Evolutionary conservation across 2,888 invertebrate species (phyloP).

Genomic region (Andrena camellia): DNA sequence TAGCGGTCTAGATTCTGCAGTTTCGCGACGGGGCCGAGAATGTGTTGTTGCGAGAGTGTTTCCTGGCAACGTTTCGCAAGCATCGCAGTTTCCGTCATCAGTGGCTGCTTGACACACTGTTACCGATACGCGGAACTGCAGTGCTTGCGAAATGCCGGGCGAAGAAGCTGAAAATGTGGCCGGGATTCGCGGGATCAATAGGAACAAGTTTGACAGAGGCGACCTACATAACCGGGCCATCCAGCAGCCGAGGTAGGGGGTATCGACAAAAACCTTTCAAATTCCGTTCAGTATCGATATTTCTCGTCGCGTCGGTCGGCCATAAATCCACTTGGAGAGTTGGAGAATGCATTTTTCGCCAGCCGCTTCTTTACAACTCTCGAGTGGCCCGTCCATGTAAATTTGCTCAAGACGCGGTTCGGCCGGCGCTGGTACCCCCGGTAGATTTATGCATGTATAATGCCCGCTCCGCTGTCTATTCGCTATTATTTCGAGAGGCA

Average conservation of each 20-base stretch:
- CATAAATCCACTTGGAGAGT: background rate
- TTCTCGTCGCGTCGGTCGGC: background rate
- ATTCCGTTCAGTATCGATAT: background rate
- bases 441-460: constrained; percentile 65
- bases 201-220: constrained; percentile 25
- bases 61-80: constrained; percentile 45
- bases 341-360: constrained; percentile 3
- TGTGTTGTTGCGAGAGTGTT: constrained; percentile 5
- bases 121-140: constrained; percentile 38
- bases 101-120: constrained; percentile 53
- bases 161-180: constrained; percentile 31
- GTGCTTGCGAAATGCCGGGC: constrained; percentile 45
- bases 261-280: constrained; percentile 4
- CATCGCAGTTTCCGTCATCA: constrained; percentile 44
- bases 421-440: constrained; percentile 14
- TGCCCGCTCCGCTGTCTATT: constrained; percentile 53
- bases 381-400: constrained; percentile 25
- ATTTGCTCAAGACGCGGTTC: constrained; percentile 38
- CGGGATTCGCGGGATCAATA: constrained; percentile 25
- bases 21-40: background rate
- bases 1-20: constrained; percentile 1
- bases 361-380: background rate
- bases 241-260: constrained; percentile 2
- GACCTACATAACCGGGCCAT: constrained; percentile 16
- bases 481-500: constrained; percentile 57